Percentiles rank a stretch among this genome's conserved stretches.
Evolutionary conservation across 2,888 invertebrate genomes (phyloP).

Genomic region (Adineta ricciae): DNA sequence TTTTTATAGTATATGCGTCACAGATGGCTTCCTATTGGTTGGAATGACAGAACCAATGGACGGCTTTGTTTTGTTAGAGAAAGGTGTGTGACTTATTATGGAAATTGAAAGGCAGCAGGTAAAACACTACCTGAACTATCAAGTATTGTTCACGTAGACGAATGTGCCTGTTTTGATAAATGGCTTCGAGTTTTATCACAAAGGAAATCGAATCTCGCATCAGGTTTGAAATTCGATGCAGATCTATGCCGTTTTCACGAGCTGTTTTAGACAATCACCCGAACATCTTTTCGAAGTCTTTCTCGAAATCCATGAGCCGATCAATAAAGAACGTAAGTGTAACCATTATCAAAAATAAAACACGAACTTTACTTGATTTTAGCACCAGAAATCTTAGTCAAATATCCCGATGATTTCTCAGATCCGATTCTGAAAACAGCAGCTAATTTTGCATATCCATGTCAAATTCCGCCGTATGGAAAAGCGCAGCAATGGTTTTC

Average conservation of each 20-base stretch:
- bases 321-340: not conserved
- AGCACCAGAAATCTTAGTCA: not conserved
- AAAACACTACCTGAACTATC: not conserved
- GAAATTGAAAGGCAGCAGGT: not conserved
- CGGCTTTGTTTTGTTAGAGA: not conserved
- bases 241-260: too few species aligned
- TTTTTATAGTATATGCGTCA: not conserved
- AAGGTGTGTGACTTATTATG: not conserved
- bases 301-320: not conserved
- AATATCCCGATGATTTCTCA: not conserved
- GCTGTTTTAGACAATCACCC: not conserved
- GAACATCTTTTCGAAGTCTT: not conserved
- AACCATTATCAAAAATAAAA: not conserved
- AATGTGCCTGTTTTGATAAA: not conserved
- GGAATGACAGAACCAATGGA: not conserved
- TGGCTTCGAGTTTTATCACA: not conserved
- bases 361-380: not conserved
- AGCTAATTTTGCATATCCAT: constrained; percentile 12
- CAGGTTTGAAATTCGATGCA: not conserved
- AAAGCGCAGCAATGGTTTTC: too few species aligned
- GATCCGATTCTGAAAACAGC: not conserved
- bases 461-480: not conserved
- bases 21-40: not conserved
- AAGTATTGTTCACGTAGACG: not conserved
- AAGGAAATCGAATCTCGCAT: constrained; percentile 22